phyloP scores from a whole-genome alignment of 2,113 vertebrate genomes.

The Collichthys lucidus region DNA sequence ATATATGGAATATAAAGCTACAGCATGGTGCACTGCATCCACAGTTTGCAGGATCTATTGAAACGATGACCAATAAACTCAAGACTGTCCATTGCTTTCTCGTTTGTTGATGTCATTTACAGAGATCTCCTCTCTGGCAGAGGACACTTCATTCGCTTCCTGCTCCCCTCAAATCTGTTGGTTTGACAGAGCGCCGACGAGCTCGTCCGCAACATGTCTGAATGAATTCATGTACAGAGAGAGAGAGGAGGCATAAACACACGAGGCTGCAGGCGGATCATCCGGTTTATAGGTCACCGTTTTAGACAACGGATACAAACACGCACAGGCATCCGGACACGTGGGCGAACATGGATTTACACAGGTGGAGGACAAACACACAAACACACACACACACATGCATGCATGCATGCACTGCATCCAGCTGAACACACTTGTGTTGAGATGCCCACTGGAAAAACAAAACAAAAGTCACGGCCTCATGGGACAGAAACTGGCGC shows the following conservation, averaged over 20 bases:
- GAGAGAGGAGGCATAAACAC: background rate
- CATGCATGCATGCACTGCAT: background rate
- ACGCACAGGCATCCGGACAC: background rate
- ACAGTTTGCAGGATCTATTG: background rate
- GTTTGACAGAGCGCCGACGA: slow-evolving; percentile 49
- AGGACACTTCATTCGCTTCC: slow-evolving; percentile 49
- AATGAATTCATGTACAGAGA: background rate
- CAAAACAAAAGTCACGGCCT: no score
- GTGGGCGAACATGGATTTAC: background rate
- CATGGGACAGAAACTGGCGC: background rate
- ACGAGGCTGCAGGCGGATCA: background rate
- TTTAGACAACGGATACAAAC: background rate
- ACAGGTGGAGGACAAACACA: background rate
- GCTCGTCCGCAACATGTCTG: slow-evolving; percentile 6
- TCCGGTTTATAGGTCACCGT: background rate
- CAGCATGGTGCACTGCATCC: background rate
- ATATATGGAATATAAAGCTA: background rate
- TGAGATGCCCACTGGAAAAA: background rate
- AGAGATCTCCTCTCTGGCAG: slow-evolving; percentile 34
- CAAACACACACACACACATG: background rate
- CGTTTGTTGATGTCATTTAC: slow-evolving; percentile 45
- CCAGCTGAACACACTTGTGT: background rate
- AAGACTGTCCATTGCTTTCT: slow-evolving; percentile 7
- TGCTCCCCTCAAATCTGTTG: slow-evolving; percentile 54
- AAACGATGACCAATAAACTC: slow-evolving; percentile 12